Evolutionary conservation across 2,113 vertebrate species (phyloP).

Genomic region (Bucco capensis): DNA sequence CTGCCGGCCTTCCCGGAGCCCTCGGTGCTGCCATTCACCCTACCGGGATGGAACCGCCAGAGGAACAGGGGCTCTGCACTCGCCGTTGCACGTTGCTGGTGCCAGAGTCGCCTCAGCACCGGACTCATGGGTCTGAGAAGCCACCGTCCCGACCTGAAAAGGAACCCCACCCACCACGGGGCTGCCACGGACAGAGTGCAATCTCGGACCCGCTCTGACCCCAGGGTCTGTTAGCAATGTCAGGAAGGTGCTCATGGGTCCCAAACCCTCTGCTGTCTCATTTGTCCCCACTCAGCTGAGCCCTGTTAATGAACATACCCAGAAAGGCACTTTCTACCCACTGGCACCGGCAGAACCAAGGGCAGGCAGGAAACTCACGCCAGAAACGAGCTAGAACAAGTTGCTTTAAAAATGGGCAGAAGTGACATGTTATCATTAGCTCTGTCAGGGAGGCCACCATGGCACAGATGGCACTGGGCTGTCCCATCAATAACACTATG

Average conservation of each 20-base stretch:
- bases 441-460: accelerated
- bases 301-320: not conserved
- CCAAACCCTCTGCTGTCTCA: not conserved
- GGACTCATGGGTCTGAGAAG: not conserved
- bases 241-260: not conserved
- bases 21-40: not conserved
- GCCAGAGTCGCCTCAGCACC: too few relatives aligned
- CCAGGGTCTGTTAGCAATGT: not conserved
- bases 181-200: not conserved
- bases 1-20: not conserved
- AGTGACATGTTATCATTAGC: not conserved
- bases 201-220: not conserved
- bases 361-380: not conserved
- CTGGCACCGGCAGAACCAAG: not conserved
- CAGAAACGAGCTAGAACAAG: not conserved
- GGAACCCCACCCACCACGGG: accelerated
- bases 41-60: not conserved
- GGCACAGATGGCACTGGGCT: not conserved
- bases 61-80: not conserved
- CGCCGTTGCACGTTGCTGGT: not conserved
- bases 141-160: not conserved
- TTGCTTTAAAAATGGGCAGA: slow-evolving; percentile 39
- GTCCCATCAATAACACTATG: not conserved
- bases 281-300: not conserved
- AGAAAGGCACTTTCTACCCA: not conserved